Evolutionary conservation across 2,888 invertebrate genomes (phyloP).

Genomic region (Drosophila mayaguana): DNA sequence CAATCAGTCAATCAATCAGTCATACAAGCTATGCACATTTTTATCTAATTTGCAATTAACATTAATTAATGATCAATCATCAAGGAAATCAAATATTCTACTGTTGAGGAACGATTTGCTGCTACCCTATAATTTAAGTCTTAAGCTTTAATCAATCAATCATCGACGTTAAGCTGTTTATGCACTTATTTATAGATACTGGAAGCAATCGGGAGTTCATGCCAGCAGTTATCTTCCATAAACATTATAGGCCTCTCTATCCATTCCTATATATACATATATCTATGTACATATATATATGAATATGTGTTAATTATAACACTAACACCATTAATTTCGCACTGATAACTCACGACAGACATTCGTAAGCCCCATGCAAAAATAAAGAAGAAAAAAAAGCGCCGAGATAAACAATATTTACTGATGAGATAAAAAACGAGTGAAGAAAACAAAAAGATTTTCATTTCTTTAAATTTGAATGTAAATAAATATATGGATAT

Average conservation of each 20-base stretch:
- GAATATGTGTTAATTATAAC: conserved; percentile 2
- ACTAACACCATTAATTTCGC: conserved; percentile 6
- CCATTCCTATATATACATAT: neutral
- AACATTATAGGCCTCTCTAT: neutral
- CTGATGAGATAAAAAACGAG: neutral
- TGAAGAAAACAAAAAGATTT: neutral
- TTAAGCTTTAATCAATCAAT: neutral
- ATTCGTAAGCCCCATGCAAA: neutral
- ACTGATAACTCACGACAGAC: conserved; percentile 3
- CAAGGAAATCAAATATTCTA: neutral
- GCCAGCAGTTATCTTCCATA: conserved; percentile 2
- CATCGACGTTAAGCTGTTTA: neutral
- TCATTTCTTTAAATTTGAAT: neutral
- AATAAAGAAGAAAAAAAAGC: neutral
- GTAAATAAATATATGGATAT: neutral
- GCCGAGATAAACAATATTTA: conserved; percentile 3
- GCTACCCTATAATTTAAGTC: neutral
- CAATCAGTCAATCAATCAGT: too few relatives aligned
- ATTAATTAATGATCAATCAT: too few relatives aligned
- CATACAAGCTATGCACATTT: too few relatives aligned
- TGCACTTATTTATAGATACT: conserved; percentile 1
- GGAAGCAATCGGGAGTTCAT: neutral
- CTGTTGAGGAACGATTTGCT: neutral
- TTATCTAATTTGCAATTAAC: too few relatives aligned
- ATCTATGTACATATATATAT: neutral